Base-by-base conservation (phyloP, 2,888 invertebrate species). In the Portevinia maculata region DNA sequence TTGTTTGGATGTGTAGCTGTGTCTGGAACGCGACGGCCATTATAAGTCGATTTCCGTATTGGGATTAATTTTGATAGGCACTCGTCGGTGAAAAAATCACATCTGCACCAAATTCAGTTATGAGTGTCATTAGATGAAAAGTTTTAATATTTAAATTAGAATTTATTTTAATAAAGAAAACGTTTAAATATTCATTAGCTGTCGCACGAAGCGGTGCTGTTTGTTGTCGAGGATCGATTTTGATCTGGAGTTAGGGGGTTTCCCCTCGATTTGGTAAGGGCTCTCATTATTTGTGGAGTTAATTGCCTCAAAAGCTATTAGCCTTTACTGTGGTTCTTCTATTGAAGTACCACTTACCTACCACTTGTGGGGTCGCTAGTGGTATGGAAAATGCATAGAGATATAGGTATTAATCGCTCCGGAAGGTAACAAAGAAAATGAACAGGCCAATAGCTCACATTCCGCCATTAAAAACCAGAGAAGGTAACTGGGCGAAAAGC, bases 21-120 rank as follows among this genome's bases (percentile, higher is more conserved):
- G 28, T 9, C n/a, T 5, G 21, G n/a, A 4, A 4, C 34, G n/a
- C 3, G 50, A n/a, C 9, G 44, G 59, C 53, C 67, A 79, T 79
- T 79, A 79, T 73, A 79, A 69, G 59, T 62, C 79, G 60, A 79
- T 74, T 79, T 79, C 74, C 74, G 67, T 67, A 74, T 69, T 55
- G 44, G 67, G 67, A 53, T 41, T 53, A 53, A 65, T 65, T 39
- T 15, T 30, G 8, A 34, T 19, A 8, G 41, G 8, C 5, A 9
- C 30, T 41, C 17, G 19, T 69, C 76, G 60, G 53, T 59, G 59
- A 52, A 32, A 39, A 39, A 48, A 53, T 59, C 46, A 24, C 19
- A 62, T 46, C 30, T 32, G 37, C 44, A 69, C 9, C 34, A 21
- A 17, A 71, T 30, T 52, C 65, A 28, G 28, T 65, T 65, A 73